Evolutionary conservation across 2,888 invertebrate species (phyloP), one percentile per base, ranked within the genome.

Genomic region (Polydrusus pterygomalis): DNA sequence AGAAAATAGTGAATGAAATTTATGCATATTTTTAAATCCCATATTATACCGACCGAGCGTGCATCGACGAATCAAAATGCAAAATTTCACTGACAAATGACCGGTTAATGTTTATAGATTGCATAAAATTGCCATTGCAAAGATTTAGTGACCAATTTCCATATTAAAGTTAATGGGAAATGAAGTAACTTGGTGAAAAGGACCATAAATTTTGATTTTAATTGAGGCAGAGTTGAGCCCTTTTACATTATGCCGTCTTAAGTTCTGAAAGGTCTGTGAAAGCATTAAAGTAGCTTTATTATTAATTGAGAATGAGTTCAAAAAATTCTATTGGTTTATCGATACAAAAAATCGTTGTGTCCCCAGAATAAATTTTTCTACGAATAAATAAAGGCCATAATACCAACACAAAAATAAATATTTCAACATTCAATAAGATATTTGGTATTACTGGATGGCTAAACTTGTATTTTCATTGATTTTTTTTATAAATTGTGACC

Each of bases 151-250:
- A 15, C 49, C 68, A 71, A 68, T 75, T 73, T 64, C 73, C 76
- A 73, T 72, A 77, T 64, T 73, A 72, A 77, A 70, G 73, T 45
- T 71, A 67, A 72, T 72, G 73, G 76, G 40, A 64, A 72, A 77
- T 73, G 68, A 68, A 72, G 67, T 70, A 60, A 65, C 70, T 49
- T 49, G 72, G 56, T 47, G 54, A 72, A 72, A 76, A 47, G 62
- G 67, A n/a, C 70, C 34, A 71, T 75, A 71, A 75, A 75, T 75
- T 75, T 34, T 34, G 38, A 47, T 62, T 73, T 71, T 75, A 75
- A 75, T 71, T 71, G 67, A 67, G 67, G 70, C 18, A 5, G 5
- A 17, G 58, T 60, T 60, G 58, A 60, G 58, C 58, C 58, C 58
- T 38, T 38, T 60, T 18, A 60, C 58, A 38, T 60, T 60, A 60